Percentiles rank a stretch among this genome's conserved stretches.
phyloP scores from a whole-genome alignment of 2,113 vertebrate genomes.

The Alethe castanea region DNA sequence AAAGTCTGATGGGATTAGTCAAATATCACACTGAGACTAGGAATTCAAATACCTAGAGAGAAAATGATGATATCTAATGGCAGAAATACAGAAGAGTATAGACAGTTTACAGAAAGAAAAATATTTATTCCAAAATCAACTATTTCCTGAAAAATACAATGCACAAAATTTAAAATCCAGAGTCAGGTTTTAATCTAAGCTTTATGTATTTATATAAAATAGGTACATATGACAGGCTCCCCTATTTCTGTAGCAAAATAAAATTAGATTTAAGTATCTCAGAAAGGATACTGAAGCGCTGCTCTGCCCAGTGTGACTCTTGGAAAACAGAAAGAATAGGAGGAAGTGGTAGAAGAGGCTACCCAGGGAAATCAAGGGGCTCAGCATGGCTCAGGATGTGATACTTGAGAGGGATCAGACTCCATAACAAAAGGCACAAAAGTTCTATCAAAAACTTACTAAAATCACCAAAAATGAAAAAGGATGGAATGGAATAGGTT shows the following conservation, averaged over 20 bases:
- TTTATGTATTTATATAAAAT: neutral
- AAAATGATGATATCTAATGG: neutral
- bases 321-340: neutral
- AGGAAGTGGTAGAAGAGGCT: neutral
- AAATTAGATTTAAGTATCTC: neutral
- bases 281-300: neutral
- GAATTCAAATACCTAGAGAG: neutral
- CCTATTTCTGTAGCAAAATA: neutral
- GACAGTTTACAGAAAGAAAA: neutral
- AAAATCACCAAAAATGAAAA: neutral
- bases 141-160: neutral
- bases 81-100: neutral
- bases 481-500: neutral
- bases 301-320: neutral
- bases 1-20: neutral
- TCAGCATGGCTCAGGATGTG: accelerated
- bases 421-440: neutral
- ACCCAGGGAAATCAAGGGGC: neutral
- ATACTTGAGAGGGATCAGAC: neutral
- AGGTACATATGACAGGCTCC: neutral
- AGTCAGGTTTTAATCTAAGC: neutral
- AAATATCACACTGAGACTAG: neutral
- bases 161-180: neutral
- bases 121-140: neutral
- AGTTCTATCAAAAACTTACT: neutral